Evolutionary conservation across 2,888 invertebrate species (phyloP).

Genomic region (Tridacna gigas): DNA sequence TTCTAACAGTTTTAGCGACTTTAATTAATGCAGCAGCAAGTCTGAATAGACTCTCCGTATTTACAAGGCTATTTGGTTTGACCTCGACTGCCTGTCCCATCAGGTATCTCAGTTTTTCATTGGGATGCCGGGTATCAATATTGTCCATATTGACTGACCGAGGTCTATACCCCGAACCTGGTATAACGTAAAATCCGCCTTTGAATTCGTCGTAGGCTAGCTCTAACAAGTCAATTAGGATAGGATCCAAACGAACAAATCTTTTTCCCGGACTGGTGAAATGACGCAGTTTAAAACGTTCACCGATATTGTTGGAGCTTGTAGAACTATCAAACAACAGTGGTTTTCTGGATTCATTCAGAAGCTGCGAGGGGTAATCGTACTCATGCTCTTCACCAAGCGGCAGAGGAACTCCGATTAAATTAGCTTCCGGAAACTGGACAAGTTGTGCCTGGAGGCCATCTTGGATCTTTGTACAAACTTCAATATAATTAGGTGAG

Average conservation of each 20-base stretch:
- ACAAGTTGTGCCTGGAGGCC: conserved; percentile 58
- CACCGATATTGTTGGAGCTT: conserved; percentile 43
- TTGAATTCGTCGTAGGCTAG: conserved; percentile 52
- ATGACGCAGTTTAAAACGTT: conserved; percentile 53
- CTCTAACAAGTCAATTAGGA: conserved; percentile 65
- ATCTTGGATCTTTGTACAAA: conserved; percentile 66
- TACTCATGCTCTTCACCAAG: conserved; percentile 57
- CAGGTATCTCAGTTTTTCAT: conserved; percentile 59
- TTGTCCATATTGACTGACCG: conserved; percentile 63
- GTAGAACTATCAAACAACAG: conserved; percentile 58
- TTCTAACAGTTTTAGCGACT: conserved; percentile 45
- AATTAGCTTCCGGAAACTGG: conserved; percentile 54
- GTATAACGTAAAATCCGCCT: conserved; percentile 50
- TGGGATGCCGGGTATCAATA: conserved; percentile 60
- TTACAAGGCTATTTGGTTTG: conserved; percentile 37
- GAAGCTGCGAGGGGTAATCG: conserved; percentile 47
- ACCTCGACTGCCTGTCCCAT: conserved; percentile 71
- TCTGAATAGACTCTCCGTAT: conserved; percentile 46
- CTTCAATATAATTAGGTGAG: conserved; percentile 52
- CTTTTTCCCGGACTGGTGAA: conserved; percentile 59
- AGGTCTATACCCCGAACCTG: conserved; percentile 64
- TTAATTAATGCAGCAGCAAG: conserved; percentile 57
- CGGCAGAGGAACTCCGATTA: conserved; percentile 60
- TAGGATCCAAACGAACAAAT: conserved; percentile 66
- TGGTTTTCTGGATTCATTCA: conserved; percentile 55